These are phyloP conservation scores for Acanthiza pusilla DNA, from an alignment of 2,797 vertebrate species.

Conservation along the genomic window DNA sequence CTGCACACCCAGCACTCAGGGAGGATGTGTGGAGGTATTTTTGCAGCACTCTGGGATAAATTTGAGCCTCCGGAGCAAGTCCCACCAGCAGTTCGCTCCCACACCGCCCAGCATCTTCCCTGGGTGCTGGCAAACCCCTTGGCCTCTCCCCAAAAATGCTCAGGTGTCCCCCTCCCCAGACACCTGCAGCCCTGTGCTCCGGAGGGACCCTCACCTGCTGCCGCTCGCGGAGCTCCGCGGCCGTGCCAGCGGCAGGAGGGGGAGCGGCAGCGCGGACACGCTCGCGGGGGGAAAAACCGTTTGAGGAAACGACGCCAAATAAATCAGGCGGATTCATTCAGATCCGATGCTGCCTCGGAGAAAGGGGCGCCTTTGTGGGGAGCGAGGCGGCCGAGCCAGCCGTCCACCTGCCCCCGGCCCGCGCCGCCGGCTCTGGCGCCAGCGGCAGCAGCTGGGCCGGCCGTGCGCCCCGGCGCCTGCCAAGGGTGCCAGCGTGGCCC, in stretches of 20 bases:
- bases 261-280: background rate
- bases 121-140: fast-evolving
- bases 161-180: background rate
- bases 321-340: conserved; percentile 39
- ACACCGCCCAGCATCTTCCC: background rate
- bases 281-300: background rate
- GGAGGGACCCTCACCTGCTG: background rate
- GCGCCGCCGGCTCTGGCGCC: background rate
- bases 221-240: fast-evolving
- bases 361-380: conserved; percentile 29
- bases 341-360: background rate
- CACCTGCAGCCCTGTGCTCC: fast-evolving
- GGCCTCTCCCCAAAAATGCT: background rate
- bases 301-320: conserved; percentile 28
- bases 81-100: background rate
- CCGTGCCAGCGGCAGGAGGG: background rate
- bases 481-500: conserved; percentile 1
- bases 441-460: conserved; percentile 34
- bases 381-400: background rate
- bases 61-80: fast-evolving
- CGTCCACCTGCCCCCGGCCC: conserved; percentile 28
- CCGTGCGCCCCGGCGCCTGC: background rate
- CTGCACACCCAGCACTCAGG: fast-evolving
- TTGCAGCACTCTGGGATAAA: background rate
- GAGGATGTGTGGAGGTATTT: fast-evolving